phyloP scores from a whole-genome alignment of 2,797 vertebrate species.

The Lacerta bilineata region DNA sequence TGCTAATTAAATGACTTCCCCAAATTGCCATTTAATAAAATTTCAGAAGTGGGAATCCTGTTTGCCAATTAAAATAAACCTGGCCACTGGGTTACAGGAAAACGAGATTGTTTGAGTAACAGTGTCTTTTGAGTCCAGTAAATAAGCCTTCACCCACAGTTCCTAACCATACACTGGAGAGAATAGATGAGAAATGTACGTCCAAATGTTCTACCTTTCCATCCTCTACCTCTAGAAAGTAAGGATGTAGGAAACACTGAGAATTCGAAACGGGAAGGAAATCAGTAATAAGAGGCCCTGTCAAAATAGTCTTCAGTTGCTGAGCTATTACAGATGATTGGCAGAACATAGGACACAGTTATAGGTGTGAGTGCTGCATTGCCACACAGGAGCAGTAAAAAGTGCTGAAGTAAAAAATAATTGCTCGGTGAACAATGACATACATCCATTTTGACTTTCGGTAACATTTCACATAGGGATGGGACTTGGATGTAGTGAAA shows the following conservation, averaged over 20 bases:
- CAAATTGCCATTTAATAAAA: constrained; percentile 7
- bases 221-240: not conserved
- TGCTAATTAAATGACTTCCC: constrained; percentile 28
- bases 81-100: not conserved
- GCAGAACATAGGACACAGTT: not conserved
- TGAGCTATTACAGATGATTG: constrained; percentile 11
- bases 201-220: not conserved
- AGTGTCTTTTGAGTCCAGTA: not conserved
- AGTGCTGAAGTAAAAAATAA: not conserved
- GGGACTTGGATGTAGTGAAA: constrained; percentile 20
- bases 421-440: not conserved
- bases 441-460: constrained; percentile 8
- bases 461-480: not conserved
- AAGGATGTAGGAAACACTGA: constrained; percentile 4
- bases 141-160: not conserved
- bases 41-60: not conserved
- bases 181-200: not conserved
- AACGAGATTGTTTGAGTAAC: constrained; percentile 24
- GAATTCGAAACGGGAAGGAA: not conserved
- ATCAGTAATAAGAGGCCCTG: not conserved
- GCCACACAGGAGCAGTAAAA: not conserved
- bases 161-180: not conserved
- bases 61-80: fast-evolving
- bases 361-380: not conserved
- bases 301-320: constrained; percentile 7